phyloP scores from a whole-genome alignment of 1,140 invertebrate genomes.

The Scaptodrosophila lebanonensis region DNA sequence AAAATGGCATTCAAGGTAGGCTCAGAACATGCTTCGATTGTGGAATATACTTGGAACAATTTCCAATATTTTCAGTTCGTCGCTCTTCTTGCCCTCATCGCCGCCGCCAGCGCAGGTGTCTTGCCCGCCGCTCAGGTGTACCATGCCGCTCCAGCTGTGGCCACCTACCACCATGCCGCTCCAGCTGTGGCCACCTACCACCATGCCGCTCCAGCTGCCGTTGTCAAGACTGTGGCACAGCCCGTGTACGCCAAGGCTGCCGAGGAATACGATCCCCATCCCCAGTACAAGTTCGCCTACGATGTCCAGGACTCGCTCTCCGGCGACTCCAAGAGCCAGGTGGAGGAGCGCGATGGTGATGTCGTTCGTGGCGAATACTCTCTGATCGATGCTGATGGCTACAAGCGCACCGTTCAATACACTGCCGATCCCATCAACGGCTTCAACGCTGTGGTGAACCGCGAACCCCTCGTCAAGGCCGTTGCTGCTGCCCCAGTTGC shows the following conservation, averaged over 20 bases:
- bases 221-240: constrained; percentile 32
- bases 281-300: not conserved
- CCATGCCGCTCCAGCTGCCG: constrained; percentile 31
- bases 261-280: constrained; percentile 56
- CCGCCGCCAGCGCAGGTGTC: not conserved
- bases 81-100: constrained; percentile 46
- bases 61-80: constrained; percentile 40
- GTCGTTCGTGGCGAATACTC: constrained; percentile 68
- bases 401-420: constrained; percentile 56
- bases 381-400: constrained; percentile 51
- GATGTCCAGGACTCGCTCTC: constrained; percentile 78
- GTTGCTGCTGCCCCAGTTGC: constrained; percentile 14
- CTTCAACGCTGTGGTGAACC: constrained; percentile 70
- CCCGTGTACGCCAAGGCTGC: constrained; percentile 15
- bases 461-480: constrained; percentile 56
- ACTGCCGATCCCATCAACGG: constrained; percentile 55
- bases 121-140: constrained; percentile 37
- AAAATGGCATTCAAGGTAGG: constrained; percentile 43
- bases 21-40: not conserved
- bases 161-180: constrained; percentile 12
- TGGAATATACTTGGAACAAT: constrained; percentile 4
- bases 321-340: constrained; percentile 79
- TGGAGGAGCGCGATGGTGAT: constrained; percentile 79
- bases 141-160: constrained; percentile 4
- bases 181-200: constrained; percentile 8